Percentiles rank a stretch among this genome's conserved stretches.
These are phyloP conservation scores for Papilio gigon DNA, from an alignment of 2,888 invertebrate species.

Conservation along the genomic window DNA sequence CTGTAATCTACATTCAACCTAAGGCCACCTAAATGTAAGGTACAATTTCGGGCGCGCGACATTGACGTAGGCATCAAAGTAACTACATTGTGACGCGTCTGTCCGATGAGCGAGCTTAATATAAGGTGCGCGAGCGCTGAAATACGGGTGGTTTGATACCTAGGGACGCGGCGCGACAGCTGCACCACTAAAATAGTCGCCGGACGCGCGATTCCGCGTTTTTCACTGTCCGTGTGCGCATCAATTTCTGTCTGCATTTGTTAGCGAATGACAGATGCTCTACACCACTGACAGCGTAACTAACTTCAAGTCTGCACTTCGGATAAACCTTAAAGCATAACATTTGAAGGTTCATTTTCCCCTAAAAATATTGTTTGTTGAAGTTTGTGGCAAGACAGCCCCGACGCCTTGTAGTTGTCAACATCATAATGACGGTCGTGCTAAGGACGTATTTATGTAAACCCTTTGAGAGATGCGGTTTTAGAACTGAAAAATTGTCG, in stretches of 20 bases:
- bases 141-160: conserved; percentile 61
- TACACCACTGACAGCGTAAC: conserved; percentile 64
- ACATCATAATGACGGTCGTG: conserved; percentile 69
- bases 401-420: conserved; percentile 69
- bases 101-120: conserved; percentile 50
- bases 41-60: background rate
- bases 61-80: conserved; percentile 42
- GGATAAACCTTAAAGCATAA: conserved; percentile 45
- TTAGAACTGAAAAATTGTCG: conserved; percentile 59
- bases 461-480: conserved; percentile 66
- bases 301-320: conserved; percentile 43
- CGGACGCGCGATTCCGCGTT: conserved; percentile 78
- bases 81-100: conserved; percentile 41
- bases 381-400: conserved; percentile 52
- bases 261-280: conserved; percentile 80
- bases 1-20: background rate
- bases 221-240: conserved; percentile 79
- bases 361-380: conserved; percentile 35
- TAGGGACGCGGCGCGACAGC: conserved; percentile 71
- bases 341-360: conserved; percentile 51
- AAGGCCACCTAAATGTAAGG: background rate
- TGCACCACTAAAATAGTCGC: conserved; percentile 70
- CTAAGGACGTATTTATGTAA: conserved; percentile 68
- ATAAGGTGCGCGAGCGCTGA: conserved; percentile 51
- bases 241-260: conserved; percentile 80